Evolutionary conservation across 2,113 vertebrate species (phyloP), one percentile per base, ranked within the genome.

Genomic region (Typhlomys cinereus): DNA sequence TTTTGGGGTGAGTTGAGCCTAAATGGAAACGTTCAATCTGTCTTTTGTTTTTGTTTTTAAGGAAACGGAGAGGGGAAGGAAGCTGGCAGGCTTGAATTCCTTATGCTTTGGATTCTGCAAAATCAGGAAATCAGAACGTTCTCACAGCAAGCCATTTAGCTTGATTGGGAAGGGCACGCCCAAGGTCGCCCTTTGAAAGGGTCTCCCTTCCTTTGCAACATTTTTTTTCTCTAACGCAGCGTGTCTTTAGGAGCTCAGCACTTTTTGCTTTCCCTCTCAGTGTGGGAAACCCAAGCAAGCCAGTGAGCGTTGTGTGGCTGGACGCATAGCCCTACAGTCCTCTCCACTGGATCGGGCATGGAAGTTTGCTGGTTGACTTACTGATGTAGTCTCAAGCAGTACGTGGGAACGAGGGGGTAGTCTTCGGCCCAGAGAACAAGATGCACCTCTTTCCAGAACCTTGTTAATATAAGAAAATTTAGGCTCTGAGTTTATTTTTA

Each of bases 11-110:
- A 79, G 90, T 89, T 88, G 61, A 94, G 52, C 92, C 92, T 96
- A 87, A 70, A 79, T 92, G 94, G 96, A 85, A 94, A 89, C 88
- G 71, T 82, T 62, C 85, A 96, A 87, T 96, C 92, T 88, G 84
- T 64, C 92, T 95, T 95, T 97, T 97, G 96, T 96, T 97, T 96
- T 96, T 96, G 90, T 96, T 97, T 97, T 96, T 91, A 89, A 96
- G 96, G 96, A 96, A 96, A 96, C 82, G 89, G 93, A 96, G 94
- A 96, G 93, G 96, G 96, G 96, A 97, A 97, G 96, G 95, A 97
- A 96, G 81, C 95, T 84, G 73, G 92, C 94, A 81, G 86, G 80
- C 91, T 96, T 95, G 85, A 95, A 94, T 96, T 91, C 57, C 84
- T 95, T 96, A 73, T 89, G 92, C 95, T 89, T 93, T 94, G 94